phyloP scores from a whole-genome alignment of 1,140 invertebrate genomes.

The Caenorhabditis elegans region WBcel235 BX284604.4:11741501-11742000 shows the following conservation, averaged over 20 bases:
- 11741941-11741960: too few species aligned
- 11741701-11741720: slow-evolving; percentile 24
- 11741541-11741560: slow-evolving; percentile 59
- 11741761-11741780: neutral
- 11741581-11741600: slow-evolving; percentile 55
- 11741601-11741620: neutral
- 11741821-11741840: neutral
- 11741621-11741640: slow-evolving; percentile 55
- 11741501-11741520: slow-evolving; percentile 47
- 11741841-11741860: neutral
- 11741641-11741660: slow-evolving; percentile 61
- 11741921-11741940: too few species aligned
- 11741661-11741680: slow-evolving; percentile 36
- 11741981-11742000: too few species aligned
- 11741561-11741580: slow-evolving; percentile 66
- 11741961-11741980: too few species aligned
- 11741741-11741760: slow-evolving; percentile 34
- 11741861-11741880: slow-evolving; percentile 28
- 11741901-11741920: too few species aligned
- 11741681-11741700: slow-evolving; percentile 43
- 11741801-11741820: neutral
- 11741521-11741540: slow-evolving; percentile 58
- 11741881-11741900: slow-evolving; percentile 7
- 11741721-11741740: slow-evolving; percentile 23
- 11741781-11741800: neutral